phyloP scores from a whole-genome alignment of 2,888 invertebrate species.

The Nomada lathburiana region DNA sequence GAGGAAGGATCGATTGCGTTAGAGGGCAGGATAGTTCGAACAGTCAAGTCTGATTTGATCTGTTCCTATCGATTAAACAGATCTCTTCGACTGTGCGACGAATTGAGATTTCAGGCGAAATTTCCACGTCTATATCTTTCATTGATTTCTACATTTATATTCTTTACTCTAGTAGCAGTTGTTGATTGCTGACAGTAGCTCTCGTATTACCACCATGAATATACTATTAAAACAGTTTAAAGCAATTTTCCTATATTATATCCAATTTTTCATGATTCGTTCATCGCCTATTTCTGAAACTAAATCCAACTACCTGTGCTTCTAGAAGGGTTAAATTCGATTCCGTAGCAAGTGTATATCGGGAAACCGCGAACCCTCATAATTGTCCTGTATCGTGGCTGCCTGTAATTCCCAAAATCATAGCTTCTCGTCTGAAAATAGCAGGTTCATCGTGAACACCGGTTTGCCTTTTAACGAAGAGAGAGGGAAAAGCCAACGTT shows the following conservation, averaged over 20 bases:
- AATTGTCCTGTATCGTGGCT: slow-evolving; percentile 18
- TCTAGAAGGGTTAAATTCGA: background rate
- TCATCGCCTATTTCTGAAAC: background rate
- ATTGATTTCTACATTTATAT: background rate
- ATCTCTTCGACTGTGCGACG: background rate
- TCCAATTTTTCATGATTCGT: slow-evolving; percentile 3
- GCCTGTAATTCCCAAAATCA: slow-evolving; percentile 64
- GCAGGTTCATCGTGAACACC: background rate
- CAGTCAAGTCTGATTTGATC: slow-evolving; percentile 27
- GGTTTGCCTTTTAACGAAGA: background rate
- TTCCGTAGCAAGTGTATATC: background rate
- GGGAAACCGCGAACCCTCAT: background rate
- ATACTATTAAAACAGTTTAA: no score
- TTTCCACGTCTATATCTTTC: background rate
- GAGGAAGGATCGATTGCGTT: slow-evolving; percentile 27
- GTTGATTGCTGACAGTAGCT: no score
- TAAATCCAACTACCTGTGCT: background rate
- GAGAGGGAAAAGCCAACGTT: slow-evolving; percentile 9
- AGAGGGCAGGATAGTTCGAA: background rate
- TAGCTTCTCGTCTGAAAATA: slow-evolving; percentile 41
- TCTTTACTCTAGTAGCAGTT: background rate
- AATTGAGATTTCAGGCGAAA: slow-evolving; percentile 4
- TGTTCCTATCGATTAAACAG: slow-evolving; percentile 12
- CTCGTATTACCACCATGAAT: no score
- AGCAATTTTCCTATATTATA: no score